Evolutionary conservation across 2,113 vertebrate species (phyloP), one percentile per base, ranked within the genome.

Genomic region (Hydrochoerus hydrochaeris): DNA sequence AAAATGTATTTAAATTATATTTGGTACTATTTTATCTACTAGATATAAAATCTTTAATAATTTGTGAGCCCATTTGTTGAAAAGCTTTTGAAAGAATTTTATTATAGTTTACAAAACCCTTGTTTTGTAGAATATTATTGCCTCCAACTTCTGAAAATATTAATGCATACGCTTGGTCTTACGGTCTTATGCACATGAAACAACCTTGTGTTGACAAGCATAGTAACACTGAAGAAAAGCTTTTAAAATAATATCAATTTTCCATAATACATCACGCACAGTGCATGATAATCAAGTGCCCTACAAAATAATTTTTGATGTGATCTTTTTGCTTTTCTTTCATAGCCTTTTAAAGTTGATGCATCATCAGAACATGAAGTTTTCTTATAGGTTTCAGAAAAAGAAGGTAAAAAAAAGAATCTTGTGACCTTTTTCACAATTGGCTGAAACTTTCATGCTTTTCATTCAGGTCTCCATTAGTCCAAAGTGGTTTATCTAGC

Each of bases 201-300:
- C 86, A 98, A 71, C 83, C 77, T 97, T 98, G 91, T 95, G n/a
- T 44, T 97, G 91, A 96, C 85, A 98, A 98, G 41, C 54, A 81
- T 96, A 98, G 96, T 98, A 94, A 90, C 90, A 95, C 24, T 52
- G 85, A 93, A 85, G 87, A 97, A 95, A 69, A 93, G 71, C 96
- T 89, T 96, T 98, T 97, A 91, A 98, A 97, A 97, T 98, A 98
- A 96, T 98, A 97, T 95, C 54, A 95, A 58, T 98, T 98, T 98
- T 97, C 60, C 22, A 20, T 94, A 96, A 95, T 97, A 92, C 90
- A 95, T 77, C 41, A 97, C 96, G 67, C 63, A 30, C 58, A 73
- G 44, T 87, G 94, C 80, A 94, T 94, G 91, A 95, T 94, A 97
- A 97, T 94, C 82, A 92, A n/a, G 19, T 78, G 38, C 41, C 73